phyloP scores from a whole-genome alignment of 2,113 vertebrate species.

The Butastur rufipennis region DNA sequence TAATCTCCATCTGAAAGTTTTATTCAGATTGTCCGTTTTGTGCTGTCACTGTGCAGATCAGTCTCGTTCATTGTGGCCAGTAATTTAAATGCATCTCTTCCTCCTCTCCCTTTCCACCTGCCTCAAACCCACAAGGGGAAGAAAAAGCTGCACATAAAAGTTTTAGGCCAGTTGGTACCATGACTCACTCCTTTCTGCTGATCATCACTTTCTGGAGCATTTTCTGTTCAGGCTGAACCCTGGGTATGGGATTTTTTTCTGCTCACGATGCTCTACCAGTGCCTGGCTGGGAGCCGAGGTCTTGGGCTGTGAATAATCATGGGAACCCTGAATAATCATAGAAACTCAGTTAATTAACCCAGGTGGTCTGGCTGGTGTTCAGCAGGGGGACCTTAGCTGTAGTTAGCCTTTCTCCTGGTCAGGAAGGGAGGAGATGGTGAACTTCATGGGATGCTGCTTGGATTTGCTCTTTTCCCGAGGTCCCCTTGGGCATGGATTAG shows the following conservation, averaged over 20 bases:
- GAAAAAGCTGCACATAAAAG: background rate
- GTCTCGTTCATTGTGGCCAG: background rate
- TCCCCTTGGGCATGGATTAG: background rate
- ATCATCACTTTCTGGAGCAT: background rate
- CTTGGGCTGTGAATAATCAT: background rate
- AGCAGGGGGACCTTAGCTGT: background rate
- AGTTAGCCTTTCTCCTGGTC: background rate
- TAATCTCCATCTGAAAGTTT: background rate
- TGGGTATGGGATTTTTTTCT: background rate
- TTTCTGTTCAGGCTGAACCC: background rate
- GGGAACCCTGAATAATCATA: background rate
- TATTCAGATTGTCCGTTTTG: background rate
- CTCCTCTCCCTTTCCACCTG: background rate
- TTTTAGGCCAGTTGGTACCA: background rate
- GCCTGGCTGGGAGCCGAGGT: background rate
- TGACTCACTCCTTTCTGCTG: background rate
- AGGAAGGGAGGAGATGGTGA: background rate
- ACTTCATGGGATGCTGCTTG: background rate
- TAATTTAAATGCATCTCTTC: background rate
- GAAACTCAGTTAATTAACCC: background rate
- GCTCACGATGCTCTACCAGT: rapidly evolving
- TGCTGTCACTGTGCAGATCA: background rate
- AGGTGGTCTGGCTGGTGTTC: background rate
- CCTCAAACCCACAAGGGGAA: background rate
- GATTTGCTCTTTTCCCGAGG: rapidly evolving